Evolutionary conservation across 2,888 invertebrate genomes (phyloP), one percentile per base, ranked within the genome.

Genomic region (Polia nebulosa): DNA sequence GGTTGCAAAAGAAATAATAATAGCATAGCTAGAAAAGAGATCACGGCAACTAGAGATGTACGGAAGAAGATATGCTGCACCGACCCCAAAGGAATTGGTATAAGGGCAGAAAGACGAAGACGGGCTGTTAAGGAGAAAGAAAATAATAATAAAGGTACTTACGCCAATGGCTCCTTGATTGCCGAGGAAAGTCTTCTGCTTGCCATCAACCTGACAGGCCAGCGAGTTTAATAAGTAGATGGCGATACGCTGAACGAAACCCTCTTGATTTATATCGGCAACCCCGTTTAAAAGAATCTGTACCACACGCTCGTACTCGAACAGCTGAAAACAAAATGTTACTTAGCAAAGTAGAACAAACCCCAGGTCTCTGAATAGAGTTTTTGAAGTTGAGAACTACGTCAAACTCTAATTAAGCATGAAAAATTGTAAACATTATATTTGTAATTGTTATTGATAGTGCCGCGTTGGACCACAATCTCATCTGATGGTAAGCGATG

Each of bases 131-230:
- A 71, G 20, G 13, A 36, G 27, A 71, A 39, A 65, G 17, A 25
- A 29, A 39, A 53, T 20, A 36, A 60, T 49, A 65, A 60, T 49
- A 65, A 59, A 32, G 62, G 49, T 75, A 94, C 96, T 96, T 92
- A 98, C 98, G 92, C 96, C 96, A 86, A 98, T 98, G 53, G 99
- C 99, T 68, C 99, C 99, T 64, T 98, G 96, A 91, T 98, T 97
- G 55, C 99, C 99, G 39, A 99, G 96, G 87, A 99, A 97, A 57
- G 98, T 97, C 90, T 99, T 99, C 90, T 99, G 99, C 68, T 97
- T 96, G 27, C 99, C 99, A 89, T 99, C 99, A 11, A 99, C 99
- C 94, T 99, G 99, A 92, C 99, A 99, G 8, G 99, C 99, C 80
- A 99, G 96, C 0, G 99, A 98, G 94, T 99, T 99, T 64, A 99